Evolutionary conservation across 1,140 invertebrate species (phyloP).

Genomic region (Drosophila grimshawi): DNA sequence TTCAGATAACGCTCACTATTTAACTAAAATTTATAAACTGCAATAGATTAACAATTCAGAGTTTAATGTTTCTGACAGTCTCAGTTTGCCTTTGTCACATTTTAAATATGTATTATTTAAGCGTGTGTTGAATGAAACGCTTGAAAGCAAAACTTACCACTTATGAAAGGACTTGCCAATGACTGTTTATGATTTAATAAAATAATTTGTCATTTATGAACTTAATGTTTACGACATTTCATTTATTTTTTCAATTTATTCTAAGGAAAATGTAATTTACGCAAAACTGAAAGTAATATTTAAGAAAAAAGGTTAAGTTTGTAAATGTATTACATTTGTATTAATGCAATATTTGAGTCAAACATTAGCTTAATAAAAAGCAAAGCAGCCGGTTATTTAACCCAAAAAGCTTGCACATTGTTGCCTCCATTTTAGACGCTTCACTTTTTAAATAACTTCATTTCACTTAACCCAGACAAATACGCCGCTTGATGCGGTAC

Average conservation of each 20-base stretch:
- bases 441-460: conserved; percentile 21
- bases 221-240: too few species aligned
- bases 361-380: conserved; percentile 2
- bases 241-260: too few species aligned
- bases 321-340: too few species aligned
- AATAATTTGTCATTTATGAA: too few species aligned
- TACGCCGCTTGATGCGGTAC: conserved; percentile 47
- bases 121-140: background rate
- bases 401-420: conserved; percentile 1
- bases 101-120: conserved; percentile 10
- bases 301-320: too few species aligned
- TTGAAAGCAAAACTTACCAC: too few species aligned
- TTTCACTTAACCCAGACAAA: conserved; percentile 48
- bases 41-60: conserved; percentile 15
- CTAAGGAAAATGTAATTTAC: too few species aligned
- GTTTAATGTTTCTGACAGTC: conserved; percentile 14
- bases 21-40: conserved; percentile 32
- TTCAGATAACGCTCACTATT: background rate
- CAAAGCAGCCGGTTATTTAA: background rate
- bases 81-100: background rate
- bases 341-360: conserved; percentile 7
- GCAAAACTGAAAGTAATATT: too few species aligned
- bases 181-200: too few species aligned
- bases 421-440: background rate
- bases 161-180: too few species aligned